phyloP scores from a whole-genome alignment of 2,113 vertebrate species.

The Coryphaenoides rupestris region DNA sequence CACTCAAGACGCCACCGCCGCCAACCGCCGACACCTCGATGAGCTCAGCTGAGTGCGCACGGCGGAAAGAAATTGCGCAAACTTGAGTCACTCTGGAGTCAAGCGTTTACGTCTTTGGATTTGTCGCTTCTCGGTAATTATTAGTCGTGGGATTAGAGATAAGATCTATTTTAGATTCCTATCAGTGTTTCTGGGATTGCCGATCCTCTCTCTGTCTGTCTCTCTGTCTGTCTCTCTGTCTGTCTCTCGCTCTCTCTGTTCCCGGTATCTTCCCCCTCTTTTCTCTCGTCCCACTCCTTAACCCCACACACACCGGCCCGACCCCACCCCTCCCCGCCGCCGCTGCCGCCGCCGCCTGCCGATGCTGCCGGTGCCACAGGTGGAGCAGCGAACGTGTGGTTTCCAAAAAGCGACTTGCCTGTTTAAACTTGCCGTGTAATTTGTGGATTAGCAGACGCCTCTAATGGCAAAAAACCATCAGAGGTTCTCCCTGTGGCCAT shows the following conservation, averaged over 20 bases:
- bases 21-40: too few species aligned
- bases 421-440: conserved; percentile 87
- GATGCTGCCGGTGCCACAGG: conserved; percentile 24
- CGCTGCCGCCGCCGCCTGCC: background rate
- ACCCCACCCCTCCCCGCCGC: background rate
- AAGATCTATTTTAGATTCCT: too few species aligned
- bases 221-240: background rate
- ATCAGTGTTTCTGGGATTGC: background rate
- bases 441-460: conserved; percentile 86
- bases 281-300: too few species aligned
- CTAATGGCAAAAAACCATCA: conserved; percentile 77
- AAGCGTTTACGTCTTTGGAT: too few species aligned
- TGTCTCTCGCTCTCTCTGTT: background rate
- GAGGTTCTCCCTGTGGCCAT: conserved; percentile 22
- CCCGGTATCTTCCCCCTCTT: too few species aligned
- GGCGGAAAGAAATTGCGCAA: too few species aligned
- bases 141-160: too few species aligned
- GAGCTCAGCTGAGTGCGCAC: too few species aligned
- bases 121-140: too few species aligned
- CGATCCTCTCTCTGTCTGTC: background rate
- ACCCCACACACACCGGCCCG: too few species aligned
- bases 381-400: conserved; percentile 61
- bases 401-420: conserved; percentile 71
- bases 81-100: too few species aligned
- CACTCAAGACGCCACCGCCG: too few species aligned